A percentile compares a stretch with the other conserved stretches of the same genome.
These are phyloP conservation scores for Caretta caretta DNA, from an alignment of 2,113 vertebrate species.

Conservation along the genomic window DNA sequence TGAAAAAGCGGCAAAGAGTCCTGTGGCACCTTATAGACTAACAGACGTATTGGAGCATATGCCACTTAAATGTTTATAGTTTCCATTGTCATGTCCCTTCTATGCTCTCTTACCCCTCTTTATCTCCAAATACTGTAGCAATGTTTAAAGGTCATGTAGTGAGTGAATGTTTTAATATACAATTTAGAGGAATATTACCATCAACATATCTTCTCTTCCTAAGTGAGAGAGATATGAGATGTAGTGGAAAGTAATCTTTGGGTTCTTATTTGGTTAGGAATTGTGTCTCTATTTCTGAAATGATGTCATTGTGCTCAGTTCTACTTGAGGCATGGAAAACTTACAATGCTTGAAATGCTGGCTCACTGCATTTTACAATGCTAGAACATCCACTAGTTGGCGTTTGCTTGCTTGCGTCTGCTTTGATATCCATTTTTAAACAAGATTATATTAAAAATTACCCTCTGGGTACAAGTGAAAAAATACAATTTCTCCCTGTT, in stretches of 20 bases:
- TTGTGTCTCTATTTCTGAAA: constrained; percentile 56
- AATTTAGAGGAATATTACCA: neutral
- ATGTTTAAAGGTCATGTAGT: neutral
- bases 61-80: neutral
- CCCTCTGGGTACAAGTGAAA: neutral
- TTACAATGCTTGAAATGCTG: constrained; percentile 35
- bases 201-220: neutral
- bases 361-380: neutral
- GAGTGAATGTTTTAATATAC: neutral
- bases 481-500: constrained; percentile 5
- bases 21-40: no score
- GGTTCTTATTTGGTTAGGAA: constrained; percentile 56
- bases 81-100: neutral
- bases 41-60: no score
- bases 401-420: constrained; percentile 34
- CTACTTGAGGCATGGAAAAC: constrained; percentile 61
- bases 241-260: constrained; percentile 28
- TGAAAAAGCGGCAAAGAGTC: no score
- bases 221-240: neutral
- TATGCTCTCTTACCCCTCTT: neutral
- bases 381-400: neutral
- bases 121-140: neutral
- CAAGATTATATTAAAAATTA: constrained; percentile 19
- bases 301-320: constrained; percentile 51
- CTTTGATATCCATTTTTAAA: constrained; percentile 52